These are phyloP conservation scores for Saguinus midas DNA, from an alignment of 2,113 vertebrate species.

Conservation along the genomic window DNA sequence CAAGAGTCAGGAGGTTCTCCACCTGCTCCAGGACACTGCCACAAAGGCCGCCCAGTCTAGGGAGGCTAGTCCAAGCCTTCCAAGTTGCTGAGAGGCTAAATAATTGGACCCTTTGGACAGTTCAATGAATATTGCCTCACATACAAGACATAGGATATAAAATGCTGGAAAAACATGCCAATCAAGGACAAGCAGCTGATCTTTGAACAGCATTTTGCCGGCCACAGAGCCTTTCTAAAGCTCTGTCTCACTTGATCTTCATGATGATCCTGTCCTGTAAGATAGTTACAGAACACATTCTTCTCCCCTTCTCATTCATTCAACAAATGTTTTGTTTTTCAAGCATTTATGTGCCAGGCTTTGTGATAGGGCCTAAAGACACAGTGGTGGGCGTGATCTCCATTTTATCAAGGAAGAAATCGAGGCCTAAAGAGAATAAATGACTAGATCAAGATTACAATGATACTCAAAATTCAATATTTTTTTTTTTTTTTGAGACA, in stretches of 20 bases:
- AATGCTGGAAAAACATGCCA: not conserved
- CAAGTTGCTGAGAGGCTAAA: not conserved
- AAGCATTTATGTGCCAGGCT: not conserved
- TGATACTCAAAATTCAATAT: not conserved
- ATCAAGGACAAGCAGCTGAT: not conserved
- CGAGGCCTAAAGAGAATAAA: not conserved
- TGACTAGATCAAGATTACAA: not conserved
- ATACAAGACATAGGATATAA: not conserved
- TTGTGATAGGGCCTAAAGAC: not conserved
- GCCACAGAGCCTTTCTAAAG: not conserved
- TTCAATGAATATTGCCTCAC: not conserved
- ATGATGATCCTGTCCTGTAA: not conserved
- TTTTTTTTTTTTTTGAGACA: too few species aligned
- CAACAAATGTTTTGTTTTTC: not conserved
- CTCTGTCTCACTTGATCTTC: not conserved
- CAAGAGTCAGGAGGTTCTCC: not conserved
- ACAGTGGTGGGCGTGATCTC: not conserved
- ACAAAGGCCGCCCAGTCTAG: not conserved
- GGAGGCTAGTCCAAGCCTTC: not conserved
- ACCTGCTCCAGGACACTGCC: rapidly evolving
- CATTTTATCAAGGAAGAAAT: not conserved
- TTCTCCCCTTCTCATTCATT: not conserved
- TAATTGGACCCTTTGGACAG: not conserved
- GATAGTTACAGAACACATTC: not conserved
- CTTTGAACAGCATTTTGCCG: not conserved